A percentile compares a stretch with the other conserved stretches of the same genome.
These are phyloP conservation scores for Archivesica marissinica DNA, from an alignment of 1,140 invertebrate species.

Conservation along the genomic window DNA sequence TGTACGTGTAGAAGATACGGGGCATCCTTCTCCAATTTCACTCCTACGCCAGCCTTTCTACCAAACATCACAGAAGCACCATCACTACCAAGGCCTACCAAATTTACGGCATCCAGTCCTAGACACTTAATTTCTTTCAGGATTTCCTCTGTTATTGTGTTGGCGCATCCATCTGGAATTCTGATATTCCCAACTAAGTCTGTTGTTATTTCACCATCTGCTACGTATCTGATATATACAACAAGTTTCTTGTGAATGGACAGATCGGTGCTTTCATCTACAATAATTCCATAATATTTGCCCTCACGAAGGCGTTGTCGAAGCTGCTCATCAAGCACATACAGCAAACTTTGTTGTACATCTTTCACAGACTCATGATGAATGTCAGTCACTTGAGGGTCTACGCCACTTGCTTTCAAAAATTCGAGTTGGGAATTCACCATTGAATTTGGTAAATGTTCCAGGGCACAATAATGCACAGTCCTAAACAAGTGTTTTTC, in stretches of 20 bases:
- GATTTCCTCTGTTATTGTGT: not conserved
- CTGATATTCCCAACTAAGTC: not conserved
- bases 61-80: conserved; percentile 18
- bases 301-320: too few relatives aligned
- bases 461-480: too few relatives aligned
- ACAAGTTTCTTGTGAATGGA: conserved; percentile 45
- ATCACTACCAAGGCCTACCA: conserved; percentile 12
- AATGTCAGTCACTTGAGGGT: too few relatives aligned
- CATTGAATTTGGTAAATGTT: too few relatives aligned
- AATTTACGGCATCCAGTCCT: not conserved
- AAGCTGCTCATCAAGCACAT: too few relatives aligned
- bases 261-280: conserved; percentile 22
- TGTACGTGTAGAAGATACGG: not conserved
- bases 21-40: not conserved
- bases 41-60: not conserved
- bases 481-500: too few relatives aligned
- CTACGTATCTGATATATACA: conserved; percentile 1
- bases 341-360: too few relatives aligned
- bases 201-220: not conserved
- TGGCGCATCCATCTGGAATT: not conserved
- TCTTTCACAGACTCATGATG: too few relatives aligned
- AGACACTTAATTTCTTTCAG: not conserved
- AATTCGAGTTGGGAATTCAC: too few relatives aligned
- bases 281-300: conserved; percentile 39
- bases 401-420: too few relatives aligned